Base-by-base conservation (phyloP, 2,113 vertebrate genomes). In the Catagonus wagneri region DNA sequence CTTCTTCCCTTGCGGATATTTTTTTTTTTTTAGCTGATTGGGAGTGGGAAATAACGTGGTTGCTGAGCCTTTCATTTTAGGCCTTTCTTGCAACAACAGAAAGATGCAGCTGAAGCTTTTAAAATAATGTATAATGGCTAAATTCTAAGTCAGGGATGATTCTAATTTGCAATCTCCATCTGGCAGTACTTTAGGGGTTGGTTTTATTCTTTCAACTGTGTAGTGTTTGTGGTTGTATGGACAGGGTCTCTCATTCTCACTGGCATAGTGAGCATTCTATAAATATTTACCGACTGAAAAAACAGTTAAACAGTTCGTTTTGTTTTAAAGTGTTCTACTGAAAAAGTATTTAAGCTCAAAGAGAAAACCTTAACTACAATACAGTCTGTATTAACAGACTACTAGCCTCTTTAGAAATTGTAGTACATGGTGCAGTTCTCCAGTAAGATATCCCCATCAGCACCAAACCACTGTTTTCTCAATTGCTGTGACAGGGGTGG, bases 271-370 rank as follows among this genome's bases (percentile, higher is more conserved):
- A 85, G 39, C 50, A 68, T 86, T 91, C 90, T 32, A 86, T 92
- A 95, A 97, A 97, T 97, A 96, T 92, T 96, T 96, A 96, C 89
- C 89, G 90, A 96, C 79, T 89, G 93, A 95, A 75, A 93, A 91
- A 79, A 87, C 81, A 74, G 85, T 92, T 92, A 89, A 91, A 79
- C 65, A 63, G 50, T 69, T 87, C 58, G 50, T 95, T 97, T 39
- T 96, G 50, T 75, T 93, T 96, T 95, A 95, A 93, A 93, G 44
- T 61, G 16, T 72, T 88, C 85, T 85, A 17, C 3, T 71, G 75
- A 65, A 74, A 87, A 72, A 86, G 92, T 79, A 81, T 65, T 81
- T 79, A 81, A 52, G n/a, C 39, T 39, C 85, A 20, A 89, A 95
- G 65, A 66, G 23, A 72, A 96, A 97, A 66, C 8, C 6, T 90